phyloP scores from a whole-genome alignment of 1,140 invertebrate species.

The Caenorhabditis latens region DNA sequence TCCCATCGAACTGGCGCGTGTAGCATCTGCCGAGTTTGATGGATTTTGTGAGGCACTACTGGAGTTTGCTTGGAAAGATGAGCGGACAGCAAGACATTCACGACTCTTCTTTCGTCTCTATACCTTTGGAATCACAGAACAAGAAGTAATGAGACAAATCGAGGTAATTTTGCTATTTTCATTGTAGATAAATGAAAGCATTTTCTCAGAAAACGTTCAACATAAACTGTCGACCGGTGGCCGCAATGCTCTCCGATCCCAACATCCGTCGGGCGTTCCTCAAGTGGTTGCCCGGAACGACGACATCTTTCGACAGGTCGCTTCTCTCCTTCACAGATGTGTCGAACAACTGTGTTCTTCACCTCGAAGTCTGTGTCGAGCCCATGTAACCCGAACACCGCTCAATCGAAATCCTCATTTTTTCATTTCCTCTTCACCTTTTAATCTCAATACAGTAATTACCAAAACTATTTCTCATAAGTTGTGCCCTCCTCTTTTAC shows the following conservation, averaged over 20 bases:
- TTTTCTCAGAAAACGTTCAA: constrained; percentile 17
- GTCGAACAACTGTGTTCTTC: constrained; percentile 22
- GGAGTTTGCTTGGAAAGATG: constrained; percentile 43
- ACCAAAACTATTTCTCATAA: not conserved
- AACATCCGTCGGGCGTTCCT: constrained; percentile 13
- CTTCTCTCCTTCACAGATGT: constrained; percentile 41
- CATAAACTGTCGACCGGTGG: constrained; percentile 18
- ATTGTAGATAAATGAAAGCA: not conserved
- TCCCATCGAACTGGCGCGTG: constrained; percentile 8
- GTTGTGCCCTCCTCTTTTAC: not conserved
- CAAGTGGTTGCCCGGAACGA: constrained; percentile 5
- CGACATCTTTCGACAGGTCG: constrained; percentile 2
- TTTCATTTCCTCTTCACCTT: not conserved
- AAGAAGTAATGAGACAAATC: constrained; percentile 23
- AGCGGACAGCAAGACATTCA: constrained; percentile 19
- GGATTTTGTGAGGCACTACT: constrained; percentile 29
- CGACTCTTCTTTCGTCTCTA: constrained; percentile 29
- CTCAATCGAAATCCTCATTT: not conserved
- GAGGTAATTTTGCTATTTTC: not conserved
- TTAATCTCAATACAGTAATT: constrained; percentile 46
- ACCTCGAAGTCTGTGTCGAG: constrained; percentile 24
- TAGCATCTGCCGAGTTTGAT: constrained; percentile 29
- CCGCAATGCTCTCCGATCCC: constrained; percentile 18
- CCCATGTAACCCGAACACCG: not conserved
- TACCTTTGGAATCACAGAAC: constrained; percentile 25